phyloP scores from a whole-genome alignment of 2,888 invertebrate genomes.

The Spodoptera exigua region DNA sequence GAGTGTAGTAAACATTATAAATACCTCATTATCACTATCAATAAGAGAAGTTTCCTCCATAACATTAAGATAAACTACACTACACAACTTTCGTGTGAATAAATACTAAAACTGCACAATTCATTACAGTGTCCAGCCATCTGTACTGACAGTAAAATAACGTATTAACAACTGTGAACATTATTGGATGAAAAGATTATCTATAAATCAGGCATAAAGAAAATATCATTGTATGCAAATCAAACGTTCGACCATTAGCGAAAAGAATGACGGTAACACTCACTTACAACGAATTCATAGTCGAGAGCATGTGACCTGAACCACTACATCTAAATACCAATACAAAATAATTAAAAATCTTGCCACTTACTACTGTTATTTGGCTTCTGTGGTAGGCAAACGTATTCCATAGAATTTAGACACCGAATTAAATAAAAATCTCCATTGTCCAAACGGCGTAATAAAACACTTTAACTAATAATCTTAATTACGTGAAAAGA shows the following conservation, averaged over 20 bases:
- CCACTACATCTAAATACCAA: conserved; percentile 66
- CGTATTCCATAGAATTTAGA: conserved; percentile 80
- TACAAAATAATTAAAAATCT: conserved; percentile 65
- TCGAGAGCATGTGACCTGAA: conserved; percentile 71
- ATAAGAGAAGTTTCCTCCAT: conserved; percentile 76
- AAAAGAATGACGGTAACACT: conserved; percentile 73
- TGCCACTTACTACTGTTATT: conserved; percentile 79
- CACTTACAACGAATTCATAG: conserved; percentile 70
- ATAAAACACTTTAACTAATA: conserved; percentile 52
- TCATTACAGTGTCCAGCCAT: conserved; percentile 46
- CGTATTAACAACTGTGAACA: conserved; percentile 57
- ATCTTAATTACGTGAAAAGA: conserved; percentile 55
- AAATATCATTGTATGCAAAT: conserved; percentile 85
- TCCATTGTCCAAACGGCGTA: conserved; percentile 66
- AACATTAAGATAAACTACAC: conserved; percentile 49
- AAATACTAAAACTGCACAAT: conserved; percentile 34
- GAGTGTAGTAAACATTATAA: conserved; percentile 26
- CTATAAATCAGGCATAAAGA: conserved; percentile 72
- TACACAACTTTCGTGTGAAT: conserved; percentile 36
- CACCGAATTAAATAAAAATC: conserved; percentile 70
- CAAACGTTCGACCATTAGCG: conserved; percentile 77
- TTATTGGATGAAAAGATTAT: conserved; percentile 63
- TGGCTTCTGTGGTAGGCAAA: conserved; percentile 72
- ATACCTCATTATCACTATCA: conserved; percentile 79
- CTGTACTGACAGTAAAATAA: conserved; percentile 58